Evolutionary conservation across 2,797 vertebrate species (phyloP).

Genomic region (Lateolabrax maculatus): DNA sequence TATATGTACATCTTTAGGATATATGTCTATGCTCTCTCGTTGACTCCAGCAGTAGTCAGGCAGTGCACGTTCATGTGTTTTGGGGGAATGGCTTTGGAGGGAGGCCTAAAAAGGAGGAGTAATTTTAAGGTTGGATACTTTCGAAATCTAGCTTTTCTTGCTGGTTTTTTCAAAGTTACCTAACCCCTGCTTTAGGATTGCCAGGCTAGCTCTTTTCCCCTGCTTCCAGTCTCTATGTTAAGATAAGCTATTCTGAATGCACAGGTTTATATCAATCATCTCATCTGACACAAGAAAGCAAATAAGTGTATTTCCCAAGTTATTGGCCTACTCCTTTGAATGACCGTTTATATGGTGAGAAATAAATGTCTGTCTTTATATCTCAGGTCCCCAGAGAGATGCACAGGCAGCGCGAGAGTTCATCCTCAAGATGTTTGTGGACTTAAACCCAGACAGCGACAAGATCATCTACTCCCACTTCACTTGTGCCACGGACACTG

Average conservation of each 20-base stretch:
- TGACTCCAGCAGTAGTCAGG: too few species aligned
- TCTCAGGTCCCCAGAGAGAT: constrained; percentile 94
- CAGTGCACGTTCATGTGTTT: too few species aligned
- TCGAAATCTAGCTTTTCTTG: too few species aligned
- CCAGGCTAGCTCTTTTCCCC: neutral
- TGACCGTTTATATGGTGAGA: neutral
- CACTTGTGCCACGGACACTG: constrained; percentile 99
- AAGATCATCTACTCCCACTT: constrained; percentile 99
- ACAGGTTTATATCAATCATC: neutral
- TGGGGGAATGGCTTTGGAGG: too few species aligned
- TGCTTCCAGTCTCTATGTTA: neutral
- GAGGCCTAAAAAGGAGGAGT: too few species aligned
- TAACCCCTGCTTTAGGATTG: too few species aligned
- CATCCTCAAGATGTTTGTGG: constrained; percentile 99
- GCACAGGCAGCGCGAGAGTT: constrained; percentile 97
- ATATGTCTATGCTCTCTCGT: too few species aligned
- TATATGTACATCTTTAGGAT: too few species aligned
- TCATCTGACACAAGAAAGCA: neutral
- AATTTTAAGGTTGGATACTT: too few species aligned
- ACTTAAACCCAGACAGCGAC: constrained; percentile 99
- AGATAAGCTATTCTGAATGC: neutral
- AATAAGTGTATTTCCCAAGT: neutral
- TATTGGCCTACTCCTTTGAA: neutral
- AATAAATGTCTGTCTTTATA: neutral
- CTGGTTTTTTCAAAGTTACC: too few species aligned